A percentile compares a stretch with the other conserved stretches of the same genome.
Evolutionary conservation across 2,113 vertebrate species (phyloP).

Genomic region (Pachycephala philippinensis): DNA sequence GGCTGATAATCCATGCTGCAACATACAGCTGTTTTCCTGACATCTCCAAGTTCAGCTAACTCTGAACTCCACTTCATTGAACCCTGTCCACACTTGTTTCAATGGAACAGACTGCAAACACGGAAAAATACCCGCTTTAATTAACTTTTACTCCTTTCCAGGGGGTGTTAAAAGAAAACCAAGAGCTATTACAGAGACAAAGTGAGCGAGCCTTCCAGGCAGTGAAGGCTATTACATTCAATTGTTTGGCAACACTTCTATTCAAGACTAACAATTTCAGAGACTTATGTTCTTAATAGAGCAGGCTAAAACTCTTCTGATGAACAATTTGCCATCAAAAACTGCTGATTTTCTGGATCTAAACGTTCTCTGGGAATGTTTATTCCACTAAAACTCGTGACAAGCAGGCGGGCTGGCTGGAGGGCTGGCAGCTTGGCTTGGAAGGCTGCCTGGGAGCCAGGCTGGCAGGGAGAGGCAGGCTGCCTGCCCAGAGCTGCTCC

Average conservation of each 20-base stretch:
- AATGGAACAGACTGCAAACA: constrained; percentile 27
- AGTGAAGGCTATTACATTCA: constrained; percentile 11
- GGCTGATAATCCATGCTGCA: neutral
- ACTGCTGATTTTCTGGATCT: constrained; percentile 48
- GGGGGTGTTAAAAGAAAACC: constrained; percentile 27
- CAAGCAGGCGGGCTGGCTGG: neutral
- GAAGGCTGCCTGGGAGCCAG: neutral
- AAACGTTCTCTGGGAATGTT: neutral
- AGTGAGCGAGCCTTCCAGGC: constrained; percentile 25
- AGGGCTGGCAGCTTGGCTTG: constrained; percentile 17
- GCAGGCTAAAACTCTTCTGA: constrained; percentile 37
- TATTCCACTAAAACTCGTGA: neutral
- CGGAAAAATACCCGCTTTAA: constrained; percentile 46
- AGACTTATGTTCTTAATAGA: constrained; percentile 49
- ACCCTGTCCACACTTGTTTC: neutral
- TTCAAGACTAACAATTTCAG: constrained; percentile 36
- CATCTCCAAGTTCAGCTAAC: neutral
- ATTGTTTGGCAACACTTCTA: constrained; percentile 43
- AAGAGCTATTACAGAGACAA: constrained; percentile 35
- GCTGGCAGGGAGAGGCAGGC: neutral
- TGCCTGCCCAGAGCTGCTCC: neutral
- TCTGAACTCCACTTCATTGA: neutral
- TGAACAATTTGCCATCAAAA: constrained; percentile 49
- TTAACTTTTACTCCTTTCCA: constrained; percentile 63
- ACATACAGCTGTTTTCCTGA: neutral